Evolutionary conservation across 2,113 vertebrate species (phyloP).

Genomic region (Baryphthengus martii): DNA sequence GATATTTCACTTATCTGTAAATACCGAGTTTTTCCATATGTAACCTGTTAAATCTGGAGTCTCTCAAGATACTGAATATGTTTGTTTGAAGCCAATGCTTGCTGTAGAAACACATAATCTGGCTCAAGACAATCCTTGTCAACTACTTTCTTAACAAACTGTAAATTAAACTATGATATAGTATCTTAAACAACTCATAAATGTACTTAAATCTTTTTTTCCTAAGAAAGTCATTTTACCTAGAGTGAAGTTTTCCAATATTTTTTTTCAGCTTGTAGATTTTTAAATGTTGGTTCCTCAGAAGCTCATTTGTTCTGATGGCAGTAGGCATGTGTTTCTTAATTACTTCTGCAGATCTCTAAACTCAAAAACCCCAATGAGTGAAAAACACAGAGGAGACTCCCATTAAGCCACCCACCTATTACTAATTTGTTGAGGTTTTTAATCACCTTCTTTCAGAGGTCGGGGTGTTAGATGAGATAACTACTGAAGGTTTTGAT

Average conservation of each 20-base stretch:
- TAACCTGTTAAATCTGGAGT: not conserved
- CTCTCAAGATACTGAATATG: not conserved
- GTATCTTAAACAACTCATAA: not conserved
- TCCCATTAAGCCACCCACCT: not conserved
- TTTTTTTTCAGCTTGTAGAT: not conserved
- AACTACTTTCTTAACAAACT: not conserved
- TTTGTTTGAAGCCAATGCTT: not conserved
- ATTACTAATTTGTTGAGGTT: not conserved
- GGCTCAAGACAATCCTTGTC: not conserved
- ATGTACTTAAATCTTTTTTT: not conserved
- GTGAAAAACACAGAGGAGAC: not conserved
- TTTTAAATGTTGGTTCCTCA: not conserved
- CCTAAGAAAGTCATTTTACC: not conserved
- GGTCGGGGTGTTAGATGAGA: not conserved
- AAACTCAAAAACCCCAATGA: not conserved
- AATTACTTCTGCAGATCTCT: not conserved
- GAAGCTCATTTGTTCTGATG: not conserved
- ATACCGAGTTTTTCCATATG: not conserved
- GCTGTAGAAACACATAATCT: not conserved
- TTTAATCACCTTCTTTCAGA: not conserved
- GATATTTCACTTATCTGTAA: constrained; percentile 15
- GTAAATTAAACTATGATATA: not conserved
- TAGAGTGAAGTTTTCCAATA: not conserved
- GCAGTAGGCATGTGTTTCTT: not conserved
- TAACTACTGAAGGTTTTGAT: not conserved